phyloP scores from a whole-genome alignment of 2,113 vertebrate species.

The Neopipo cinnamomea region DNA sequence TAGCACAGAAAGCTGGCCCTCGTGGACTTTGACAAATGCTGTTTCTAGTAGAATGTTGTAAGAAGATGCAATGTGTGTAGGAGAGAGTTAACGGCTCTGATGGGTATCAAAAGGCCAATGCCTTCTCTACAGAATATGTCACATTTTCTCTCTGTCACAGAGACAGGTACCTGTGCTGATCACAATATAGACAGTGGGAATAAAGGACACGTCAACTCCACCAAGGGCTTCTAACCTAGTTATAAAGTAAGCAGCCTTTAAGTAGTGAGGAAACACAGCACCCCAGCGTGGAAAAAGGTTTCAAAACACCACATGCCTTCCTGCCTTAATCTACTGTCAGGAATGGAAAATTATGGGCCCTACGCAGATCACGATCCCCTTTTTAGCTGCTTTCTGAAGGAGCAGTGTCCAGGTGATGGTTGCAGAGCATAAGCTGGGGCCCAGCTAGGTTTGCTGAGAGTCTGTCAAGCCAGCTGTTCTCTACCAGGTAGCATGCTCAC shows the following conservation, averaged over 20 bases:
- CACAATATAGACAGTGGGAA: neutral
- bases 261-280: accelerated
- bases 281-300: neutral
- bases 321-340: neutral
- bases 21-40: neutral
- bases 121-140: neutral
- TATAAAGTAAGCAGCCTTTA: neutral
- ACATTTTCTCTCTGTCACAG: neutral
- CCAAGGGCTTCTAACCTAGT: neutral
- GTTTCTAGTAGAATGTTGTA: neutral
- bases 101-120: neutral
- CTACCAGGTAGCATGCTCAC: accelerated
- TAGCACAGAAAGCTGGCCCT: neutral
- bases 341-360: neutral
- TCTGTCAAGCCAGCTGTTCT: too few species aligned
- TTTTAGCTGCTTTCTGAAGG: neutral
- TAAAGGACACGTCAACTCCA: neutral
- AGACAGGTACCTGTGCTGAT: neutral
- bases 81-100: neutral
- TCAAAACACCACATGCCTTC: neutral
- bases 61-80: neutral
- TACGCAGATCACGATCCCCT: neutral
- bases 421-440: neutral
- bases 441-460: neutral
- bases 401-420: neutral